Percentiles rank a stretch among this genome's conserved stretches.
Evolutionary conservation across 2,113 vertebrate species (phyloP).

Genomic region (Felis catus): F.catus_Fca126_mat1.0 CM031423.1:7394001-7394500

Average conservation of each 20-base stretch:
- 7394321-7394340: background rate
- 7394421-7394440: background rate
- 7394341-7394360: background rate
- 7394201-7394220: background rate
- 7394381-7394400: no score
- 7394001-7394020: background rate
- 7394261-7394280: background rate
- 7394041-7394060: background rate
- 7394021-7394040: background rate
- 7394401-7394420: background rate
- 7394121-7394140: accelerated
- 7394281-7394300: background rate
- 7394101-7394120: background rate
- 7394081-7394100: accelerated
- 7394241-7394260: background rate
- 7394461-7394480: background rate
- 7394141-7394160: accelerated
- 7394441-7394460: accelerated
- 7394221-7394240: accelerated
- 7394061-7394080: background rate
- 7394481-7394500: background rate
- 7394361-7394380: background rate
- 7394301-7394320: background rate
- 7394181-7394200: background rate
- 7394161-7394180: background rate